Evolutionary conservation across 2,888 invertebrate genomes (phyloP), one percentile per base, ranked within the genome.

Genomic region (Amphiduros pacificus): DNA sequence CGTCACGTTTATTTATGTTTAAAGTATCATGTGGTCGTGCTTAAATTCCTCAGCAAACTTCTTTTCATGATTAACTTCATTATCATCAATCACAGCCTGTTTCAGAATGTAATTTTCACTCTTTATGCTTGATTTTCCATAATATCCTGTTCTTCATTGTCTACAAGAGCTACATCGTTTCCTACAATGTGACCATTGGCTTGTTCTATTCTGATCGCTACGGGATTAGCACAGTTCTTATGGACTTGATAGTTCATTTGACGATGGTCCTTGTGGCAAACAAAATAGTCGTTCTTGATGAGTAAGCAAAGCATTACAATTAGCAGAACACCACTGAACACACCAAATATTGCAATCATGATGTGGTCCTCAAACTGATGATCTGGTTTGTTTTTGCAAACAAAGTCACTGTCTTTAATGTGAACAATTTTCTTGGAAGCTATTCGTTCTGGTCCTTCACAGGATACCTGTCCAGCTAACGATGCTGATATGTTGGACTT

Each of bases 351-450:
- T 1, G 28, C 59, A 14, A 59, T 51, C 27, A 52, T 31, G 29
- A 59, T 59, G 29, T 31, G 41, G 51, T 59, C 59, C 29, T 59
- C 52, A 52, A 59, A 59, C 22, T 53, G 4, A 3, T 20, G 27
- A 17, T 29, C 52, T n/a, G 6, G 17, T 5, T 59, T 26, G 5
- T 44, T 24, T 24, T 26, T 31, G 53, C 59, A 59, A 11, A n/a
- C 44, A 50, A 59, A n/a, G 26, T 52, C 28, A 1, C 20, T 14
- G 2, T 40, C 26, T 1, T 17, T 5, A 5, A 59, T 17, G 22
- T 41, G 22, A 29, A 36, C 40, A 22, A 59, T 36, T 9, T 28
- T 9, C 28, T 17, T 20, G n/a, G 20, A 14, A 22, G 52, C 51
- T 20, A 53, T 20, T 17, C n/a, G 22, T 14, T 36, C 28, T 1